Base-by-base conservation (phyloP, 2,797 vertebrate genomes). In the Basileuterus tristriatus region DNA sequence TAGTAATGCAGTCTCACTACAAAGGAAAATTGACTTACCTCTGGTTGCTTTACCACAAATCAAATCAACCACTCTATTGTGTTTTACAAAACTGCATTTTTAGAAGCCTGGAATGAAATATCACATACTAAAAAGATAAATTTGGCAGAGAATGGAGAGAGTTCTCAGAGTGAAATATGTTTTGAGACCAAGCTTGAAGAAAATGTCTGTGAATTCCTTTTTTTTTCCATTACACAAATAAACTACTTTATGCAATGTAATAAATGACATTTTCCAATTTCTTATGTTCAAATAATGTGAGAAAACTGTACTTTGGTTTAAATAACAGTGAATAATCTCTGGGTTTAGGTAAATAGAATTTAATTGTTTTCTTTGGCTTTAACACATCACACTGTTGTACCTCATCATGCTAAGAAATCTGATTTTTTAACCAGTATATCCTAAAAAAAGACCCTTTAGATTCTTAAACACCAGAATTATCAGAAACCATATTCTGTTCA, bases 21-120 rank as follows among this genome's bases (percentile, higher is more conserved):
- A 83, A 55, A 79, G 26, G 64, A 95, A 83, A 56, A 90, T 58
- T 67, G 34, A 56, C 63, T 92, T 93, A 53, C 47, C 22, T 69
- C 70, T 89, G 44, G 18, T 80, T 90, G 80, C 49, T 90, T 83
- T 37, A 83, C 62, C 55, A 90, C 29, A 89, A 94, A 89, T 91
- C 36, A 93, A 85, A 92, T 83, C 55, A 87, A 16, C 37, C 12
- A 50, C 39, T 87, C 60, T 62, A 80, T 15, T 83, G 46, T 50
- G 72, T 74, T 91, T 87, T 83, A 83, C 30, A 91, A 94, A 96
- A 85, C 53, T 23, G 27, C 56, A 87, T 75, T 94, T 92, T 94
- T 64, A 87, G 87, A 85, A 91, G 58, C 18, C 34, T 89, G 49
- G 27, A 78, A 71, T 75, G 32, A 89, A 74, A 75, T 89, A 80